Conservation (phyloP, 1,140 invertebrate genomes). For the Argopecten irradians region DNA sequence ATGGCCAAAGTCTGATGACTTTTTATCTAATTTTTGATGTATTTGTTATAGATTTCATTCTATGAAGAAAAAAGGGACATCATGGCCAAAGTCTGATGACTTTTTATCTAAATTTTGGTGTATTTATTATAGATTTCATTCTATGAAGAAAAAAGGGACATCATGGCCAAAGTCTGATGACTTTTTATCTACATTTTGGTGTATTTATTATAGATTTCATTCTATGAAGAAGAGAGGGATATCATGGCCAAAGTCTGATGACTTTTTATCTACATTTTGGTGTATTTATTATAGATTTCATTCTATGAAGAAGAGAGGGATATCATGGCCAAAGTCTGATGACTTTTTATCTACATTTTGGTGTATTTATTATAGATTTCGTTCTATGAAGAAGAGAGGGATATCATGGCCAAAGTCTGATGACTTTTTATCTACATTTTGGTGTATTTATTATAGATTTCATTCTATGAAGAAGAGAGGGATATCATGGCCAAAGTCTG, state of each 20-base stretch:
- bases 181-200: background rate
- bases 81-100: conserved; percentile 73
- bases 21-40: background rate
- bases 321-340: conserved; percentile 74
- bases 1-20: conserved; percentile 73
- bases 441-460: conserved; percentile 62
- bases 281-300: conserved; percentile 65
- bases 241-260: conserved; percentile 75
- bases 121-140: conserved; percentile 68
- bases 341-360: background rate
- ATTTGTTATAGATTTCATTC: conserved; percentile 68
- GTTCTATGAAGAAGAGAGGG: conserved; percentile 74
- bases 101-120: background rate
- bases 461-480: conserved; percentile 74
- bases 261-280: background rate
- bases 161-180: conserved; percentile 74
- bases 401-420: conserved; percentile 75
- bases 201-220: conserved; percentile 67
- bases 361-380: conserved; percentile 65
- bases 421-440: background rate
- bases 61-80: conserved; percentile 75
- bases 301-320: conserved; percentile 75
- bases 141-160: conserved; percentile 74
- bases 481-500: conserved; percentile 75
- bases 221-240: conserved; percentile 74